Base-by-base conservation (phyloP, 92 coral and sea anemone species). In the Plumapathes pennacea region DNA sequence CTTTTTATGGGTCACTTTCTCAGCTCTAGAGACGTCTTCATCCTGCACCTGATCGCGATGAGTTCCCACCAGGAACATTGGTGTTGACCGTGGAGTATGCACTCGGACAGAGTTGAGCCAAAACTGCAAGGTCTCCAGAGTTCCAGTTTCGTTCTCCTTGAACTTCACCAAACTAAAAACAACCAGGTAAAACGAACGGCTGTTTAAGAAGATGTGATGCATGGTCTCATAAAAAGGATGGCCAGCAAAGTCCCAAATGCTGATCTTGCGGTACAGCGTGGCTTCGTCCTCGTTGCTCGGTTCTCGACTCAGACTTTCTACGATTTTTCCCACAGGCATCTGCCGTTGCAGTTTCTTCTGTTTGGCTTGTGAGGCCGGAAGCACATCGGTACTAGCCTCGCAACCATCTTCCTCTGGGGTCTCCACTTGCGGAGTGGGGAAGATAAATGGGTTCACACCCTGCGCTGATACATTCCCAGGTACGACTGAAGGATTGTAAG, bases 181-280 rank as follows among this genome's bases (percentile, higher is more conserved):
- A 4, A 71, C 57, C 9, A 83, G 53, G 54, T 64, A 83, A 34
- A 77, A 64, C 25, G 81, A 70, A 7, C 81, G 74, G 32, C 81
- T 58, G 67, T 71, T 77, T 27, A 83, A 53, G 15, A 83, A 83
- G 29, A 83, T 78, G 22, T 83, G 89, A 32, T 83, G 89, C 89
- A 83, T 83, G 9, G 89, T 62, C 49, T 78, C 65, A 60, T 83
- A 83, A 25, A 83, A 17, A 5, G 85, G 67, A 33, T 83, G 89
- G 12, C 89, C 89, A 33, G 89, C 89, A 58, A 83, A 83, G 32
- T 83, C 89, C 89, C 85, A 83, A 29, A 83, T 70, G 68, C 74
- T 57, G 32, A 78, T 67, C 55, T 70, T 77, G 3, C 49, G 48
- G 32, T 67, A 70, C 20, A 19, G 39, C 5, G 33, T 9, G 28